Evolutionary conservation across 1,140 invertebrate species (phyloP).

Genomic region (Papilio machaon): DNA sequence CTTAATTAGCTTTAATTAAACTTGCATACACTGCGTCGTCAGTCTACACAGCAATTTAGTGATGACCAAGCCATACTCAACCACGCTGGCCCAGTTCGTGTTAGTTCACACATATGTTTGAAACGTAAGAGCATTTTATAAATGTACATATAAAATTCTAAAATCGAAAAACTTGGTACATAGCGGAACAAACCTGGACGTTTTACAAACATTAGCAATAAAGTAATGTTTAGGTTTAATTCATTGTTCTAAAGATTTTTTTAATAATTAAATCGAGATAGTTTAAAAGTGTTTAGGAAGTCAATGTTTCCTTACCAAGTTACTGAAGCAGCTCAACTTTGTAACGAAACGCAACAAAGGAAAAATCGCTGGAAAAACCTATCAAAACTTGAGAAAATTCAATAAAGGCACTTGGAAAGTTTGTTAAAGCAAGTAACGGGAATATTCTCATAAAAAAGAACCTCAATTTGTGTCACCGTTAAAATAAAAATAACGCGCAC

Average conservation of each 20-base stretch:
- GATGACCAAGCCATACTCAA: no score
- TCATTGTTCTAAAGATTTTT: not conserved
- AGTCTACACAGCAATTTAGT: no score
- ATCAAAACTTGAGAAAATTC: constrained; percentile 81
- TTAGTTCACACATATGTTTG: no score
- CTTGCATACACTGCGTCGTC: no score
- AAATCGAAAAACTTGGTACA: no score
- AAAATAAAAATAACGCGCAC: constrained; percentile 69
- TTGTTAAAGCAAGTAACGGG: constrained; percentile 76
- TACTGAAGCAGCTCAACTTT: constrained; percentile 62
- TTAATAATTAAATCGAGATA: constrained; percentile 30
- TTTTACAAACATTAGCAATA: not conserved
- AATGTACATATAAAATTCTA: no score
- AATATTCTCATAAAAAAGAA: constrained; percentile 75
- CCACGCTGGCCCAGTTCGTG: no score
- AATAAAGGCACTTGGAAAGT: constrained; percentile 79
- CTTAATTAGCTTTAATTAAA: no score
- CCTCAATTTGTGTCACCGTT: constrained; percentile 74
- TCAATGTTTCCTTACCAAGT: constrained; percentile 61
- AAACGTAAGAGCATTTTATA: no score
- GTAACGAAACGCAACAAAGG: constrained; percentile 60
- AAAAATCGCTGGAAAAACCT: constrained; percentile 77
- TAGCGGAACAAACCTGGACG: no score
- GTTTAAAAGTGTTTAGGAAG: constrained; percentile 52
- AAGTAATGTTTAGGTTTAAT: not conserved